Base-by-base conservation (phyloP, 2,113 vertebrate species). In the Passer montanus region DNA sequence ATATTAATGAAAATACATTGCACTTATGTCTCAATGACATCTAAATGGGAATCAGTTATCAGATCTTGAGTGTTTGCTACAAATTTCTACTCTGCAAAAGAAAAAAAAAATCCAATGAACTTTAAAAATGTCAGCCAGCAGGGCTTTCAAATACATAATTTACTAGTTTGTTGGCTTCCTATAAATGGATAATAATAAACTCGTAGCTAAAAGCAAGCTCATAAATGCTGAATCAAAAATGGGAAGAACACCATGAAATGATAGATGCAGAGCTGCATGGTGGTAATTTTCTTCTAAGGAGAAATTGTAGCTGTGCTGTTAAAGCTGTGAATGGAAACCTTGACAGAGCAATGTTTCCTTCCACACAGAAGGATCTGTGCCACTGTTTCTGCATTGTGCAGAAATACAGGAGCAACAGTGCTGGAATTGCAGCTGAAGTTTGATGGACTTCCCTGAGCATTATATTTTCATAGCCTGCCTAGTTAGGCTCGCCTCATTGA, bases 71-170 rank as follows among this genome's bases (percentile, higher is more conserved):
- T 84, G 86, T 95, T 95, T 86, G 79, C 87, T 97, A 94, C 86
- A 95, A 82, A 95, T 97, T 97, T 93, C 92, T 76, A 37, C 86
- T 93, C 90, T n/a, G 80, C 72, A 39, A 67, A 94, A 83, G 67
- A 63, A 79, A 62, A 70, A 74, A 82, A 94, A 68, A 72, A 80
- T 92, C 94, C 96, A 92, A 72, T 98, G 97, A 98, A 98, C 97
- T 98, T 98, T 98, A 87, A 97, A 98, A 98, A 98, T 97, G 96
- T 98, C 97, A 98, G 63, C 94, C 92, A 97, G 95, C 91, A 95
- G 87, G 79, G 79, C 93, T 97, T 97, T 97, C 96, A 97, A 96
- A 98, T 98, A 79, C 96, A 98, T 98, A 97, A 98, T 98, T 98
- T 98, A 98, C 95, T 97, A 93, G 97, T 97, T 96, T 97, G 94